phyloP scores from a whole-genome alignment of 1,140 invertebrate genomes.

The Bombus consobrinus region DNA sequence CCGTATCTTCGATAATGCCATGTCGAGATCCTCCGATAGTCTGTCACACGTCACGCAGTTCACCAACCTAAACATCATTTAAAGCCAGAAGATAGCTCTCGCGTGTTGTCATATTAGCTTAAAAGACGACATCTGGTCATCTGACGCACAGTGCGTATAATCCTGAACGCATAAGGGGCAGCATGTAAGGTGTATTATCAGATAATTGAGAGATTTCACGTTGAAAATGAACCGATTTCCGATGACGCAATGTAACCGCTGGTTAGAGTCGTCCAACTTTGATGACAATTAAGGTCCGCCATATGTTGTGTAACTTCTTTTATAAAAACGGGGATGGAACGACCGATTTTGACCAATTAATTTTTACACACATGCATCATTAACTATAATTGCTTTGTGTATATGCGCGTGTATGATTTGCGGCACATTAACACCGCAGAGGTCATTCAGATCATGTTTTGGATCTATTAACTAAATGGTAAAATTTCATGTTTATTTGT shows the following conservation, averaged over 20 bases:
- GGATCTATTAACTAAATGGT: background rate
- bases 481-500: too few species aligned
- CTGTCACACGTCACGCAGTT: background rate
- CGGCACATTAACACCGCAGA: background rate
- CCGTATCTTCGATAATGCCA: background rate
- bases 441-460: background rate
- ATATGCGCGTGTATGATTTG: background rate
- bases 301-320: background rate
- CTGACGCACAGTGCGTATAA: constrained; percentile 12
- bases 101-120: background rate
- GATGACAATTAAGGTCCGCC: background rate
- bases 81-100: background rate
- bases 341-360: background rate
- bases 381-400: background rate
- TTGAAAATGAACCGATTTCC: constrained; percentile 6
- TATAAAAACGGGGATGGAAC: background rate
- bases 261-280: background rate
- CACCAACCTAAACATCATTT: background rate
- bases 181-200: constrained; percentile 13
- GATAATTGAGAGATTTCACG: constrained; percentile 28
- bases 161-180: background rate
- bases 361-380: background rate
- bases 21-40: background rate
- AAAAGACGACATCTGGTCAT: constrained; percentile 11
- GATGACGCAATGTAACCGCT: constrained; percentile 1